phyloP scores from a whole-genome alignment of 2,113 vertebrate genomes.

The Peromyscus polionotus region DNA sequence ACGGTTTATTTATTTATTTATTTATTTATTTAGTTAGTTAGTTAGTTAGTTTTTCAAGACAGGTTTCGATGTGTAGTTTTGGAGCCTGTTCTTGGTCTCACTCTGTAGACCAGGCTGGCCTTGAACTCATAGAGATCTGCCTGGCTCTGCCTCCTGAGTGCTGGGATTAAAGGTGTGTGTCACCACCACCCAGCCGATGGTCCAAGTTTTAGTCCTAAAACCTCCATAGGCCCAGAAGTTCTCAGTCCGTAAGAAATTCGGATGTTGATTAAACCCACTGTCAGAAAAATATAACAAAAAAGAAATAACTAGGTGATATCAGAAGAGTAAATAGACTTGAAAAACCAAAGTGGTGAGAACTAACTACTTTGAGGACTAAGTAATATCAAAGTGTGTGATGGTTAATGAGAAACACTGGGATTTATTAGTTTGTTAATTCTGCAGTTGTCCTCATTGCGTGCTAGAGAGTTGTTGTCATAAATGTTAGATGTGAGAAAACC shows the following conservation, averaged over 20 bases:
- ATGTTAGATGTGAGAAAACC: background rate
- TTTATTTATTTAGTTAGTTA: too few relatives aligned
- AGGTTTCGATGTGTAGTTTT: too few relatives aligned
- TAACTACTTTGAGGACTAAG: background rate
- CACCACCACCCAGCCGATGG: background rate
- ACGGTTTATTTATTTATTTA: too few relatives aligned
- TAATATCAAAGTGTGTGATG: background rate
- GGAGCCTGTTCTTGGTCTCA: too few relatives aligned
- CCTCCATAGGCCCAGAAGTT: background rate
- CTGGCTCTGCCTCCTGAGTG: too few relatives aligned
- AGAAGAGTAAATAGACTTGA: background rate
- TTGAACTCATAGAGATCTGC: too few relatives aligned
- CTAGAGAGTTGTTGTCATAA: background rate
- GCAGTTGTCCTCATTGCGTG: background rate
- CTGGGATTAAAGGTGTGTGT: too few relatives aligned
- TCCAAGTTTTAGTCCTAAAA: background rate
- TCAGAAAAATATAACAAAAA: background rate
- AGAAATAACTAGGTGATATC: background rate
- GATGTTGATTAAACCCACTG: background rate
- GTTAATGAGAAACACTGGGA: background rate
- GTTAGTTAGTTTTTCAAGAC: too few relatives aligned
- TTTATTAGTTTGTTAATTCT: background rate
- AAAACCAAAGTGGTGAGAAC: fast-evolving
- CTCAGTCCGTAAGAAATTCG: background rate
- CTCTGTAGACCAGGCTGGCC: too few relatives aligned